Conservation (phyloP, 2,888 invertebrate species). For the Philonicus albiceps region DNA sequence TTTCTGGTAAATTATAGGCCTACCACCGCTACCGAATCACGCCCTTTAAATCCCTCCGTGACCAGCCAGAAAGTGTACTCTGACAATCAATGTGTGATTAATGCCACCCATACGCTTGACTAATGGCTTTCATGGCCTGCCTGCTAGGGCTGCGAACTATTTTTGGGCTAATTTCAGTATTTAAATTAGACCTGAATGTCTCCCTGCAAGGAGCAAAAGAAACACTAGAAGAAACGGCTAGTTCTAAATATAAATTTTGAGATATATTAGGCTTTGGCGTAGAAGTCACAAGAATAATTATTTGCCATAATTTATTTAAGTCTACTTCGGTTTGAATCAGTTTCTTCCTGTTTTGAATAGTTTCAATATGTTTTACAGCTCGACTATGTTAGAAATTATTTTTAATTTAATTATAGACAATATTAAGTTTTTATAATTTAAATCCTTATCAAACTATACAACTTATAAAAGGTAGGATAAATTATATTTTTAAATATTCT, state of each 20-base stretch:
- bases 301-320: not conserved
- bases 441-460: no score
- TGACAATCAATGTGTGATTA: not conserved
- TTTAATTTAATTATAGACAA: not conserved
- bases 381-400: not conserved
- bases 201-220: not conserved
- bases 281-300: not conserved
- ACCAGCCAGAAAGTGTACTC: not conserved
- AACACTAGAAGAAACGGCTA: not conserved
- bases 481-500: no score
- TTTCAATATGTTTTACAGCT: not conserved
- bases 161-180: not conserved
- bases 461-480: no score
- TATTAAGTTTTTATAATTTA: no score
- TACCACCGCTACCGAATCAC: not conserved
- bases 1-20: not conserved
- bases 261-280: not conserved
- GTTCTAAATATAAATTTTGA: not conserved
- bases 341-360: not conserved
- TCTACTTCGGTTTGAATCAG: not conserved
- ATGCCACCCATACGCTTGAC: not conserved
- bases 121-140: not conserved
- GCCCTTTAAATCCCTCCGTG: not conserved
- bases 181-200: not conserved
- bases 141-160: not conserved